These are phyloP conservation scores for Drosophila erecta DNA, from an alignment of 1,140 invertebrate genomes.

Conservation along the genomic window DNA sequence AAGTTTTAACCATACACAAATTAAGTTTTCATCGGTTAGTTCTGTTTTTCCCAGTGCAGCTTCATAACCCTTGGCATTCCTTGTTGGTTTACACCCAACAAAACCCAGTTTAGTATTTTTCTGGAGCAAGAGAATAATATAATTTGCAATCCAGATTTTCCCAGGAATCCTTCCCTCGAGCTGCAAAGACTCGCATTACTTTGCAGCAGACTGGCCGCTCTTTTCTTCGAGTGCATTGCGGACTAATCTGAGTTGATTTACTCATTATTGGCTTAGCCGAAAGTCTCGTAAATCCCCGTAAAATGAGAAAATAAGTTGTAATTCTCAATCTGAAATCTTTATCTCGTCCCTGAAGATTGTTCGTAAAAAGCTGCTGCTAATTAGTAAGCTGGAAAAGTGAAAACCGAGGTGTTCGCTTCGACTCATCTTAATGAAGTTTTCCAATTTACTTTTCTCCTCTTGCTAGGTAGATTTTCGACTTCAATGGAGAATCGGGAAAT, in stretches of 20 bases:
- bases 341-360: constrained; percentile 23
- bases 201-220: neutral
- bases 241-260: constrained; percentile 33
- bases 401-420: constrained; percentile 21
- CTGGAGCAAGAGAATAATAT: constrained; percentile 1
- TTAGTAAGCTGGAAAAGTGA: constrained; percentile 27
- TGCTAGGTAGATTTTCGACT: constrained; percentile 7
- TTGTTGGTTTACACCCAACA: constrained; percentile 28
- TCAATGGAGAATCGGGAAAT: constrained; percentile 17
- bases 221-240: constrained; percentile 24
- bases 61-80: constrained; percentile 32
- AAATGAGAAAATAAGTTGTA: constrained; percentile 47
- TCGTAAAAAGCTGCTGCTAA: constrained; percentile 27
- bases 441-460: constrained; percentile 25
- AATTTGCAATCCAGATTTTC: constrained; percentile 1
- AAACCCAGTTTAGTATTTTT: neutral
- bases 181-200: neutral
- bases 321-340: constrained; percentile 46
- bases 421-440: constrained; percentile 40
- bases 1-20: no score
- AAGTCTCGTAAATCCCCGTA: constrained; percentile 34
- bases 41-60: constrained; percentile 9
- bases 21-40: neutral
- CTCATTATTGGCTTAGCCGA: constrained; percentile 36
- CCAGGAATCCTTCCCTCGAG: neutral